Evolutionary conservation across 1,140 invertebrate species (phyloP), one percentile per base, ranked within the genome.

Genomic region (Antheraea pernyi): DNA sequence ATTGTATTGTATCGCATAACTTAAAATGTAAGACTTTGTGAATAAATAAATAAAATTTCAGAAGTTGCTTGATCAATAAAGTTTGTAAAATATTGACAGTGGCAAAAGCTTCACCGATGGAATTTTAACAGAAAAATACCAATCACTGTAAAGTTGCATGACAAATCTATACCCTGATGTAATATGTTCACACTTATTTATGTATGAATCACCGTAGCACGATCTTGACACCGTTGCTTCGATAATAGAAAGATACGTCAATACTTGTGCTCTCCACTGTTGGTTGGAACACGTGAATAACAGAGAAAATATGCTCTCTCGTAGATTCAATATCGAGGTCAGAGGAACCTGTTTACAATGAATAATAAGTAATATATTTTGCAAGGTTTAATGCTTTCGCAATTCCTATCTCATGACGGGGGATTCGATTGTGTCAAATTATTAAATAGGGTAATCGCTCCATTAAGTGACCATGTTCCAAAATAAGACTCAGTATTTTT

Each of bases 271-370:
- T 53, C 5, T 16, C 9, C 5, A 6, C 46, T 53, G 46, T 16
- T 16, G 46, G 9, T 6, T 53, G 16, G 13, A n/a, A n/a, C 46
- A 53, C 46, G 46, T 53, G 46, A 53, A 53, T 53, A 53, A 53
- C 46, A 53, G 46, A 53, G 16, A 53, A 53, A 53, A 53, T 53
- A 53, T 53, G 16, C 16, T 16, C 46, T 53, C 46, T 53, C 13
- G 46, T 53, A 53, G 46, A 53, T 53, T 53, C 46, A 53, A 53
- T 53, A 53, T 16, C 46, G 46, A 53, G 46, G 46, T 53, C 46
- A 53, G 11, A 53, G 9, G 16, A 53, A 53, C 46, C 46, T n/a
- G 11, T 6, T 53, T 53, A 2, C 46, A 53, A 53, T 53, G 46
- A 16, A 53, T 53, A 53, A 42, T 42, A 42, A 42, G 11, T 53